phyloP scores from a whole-genome alignment of 2,797 vertebrate species.

The Poecilia wingei region DNA sequence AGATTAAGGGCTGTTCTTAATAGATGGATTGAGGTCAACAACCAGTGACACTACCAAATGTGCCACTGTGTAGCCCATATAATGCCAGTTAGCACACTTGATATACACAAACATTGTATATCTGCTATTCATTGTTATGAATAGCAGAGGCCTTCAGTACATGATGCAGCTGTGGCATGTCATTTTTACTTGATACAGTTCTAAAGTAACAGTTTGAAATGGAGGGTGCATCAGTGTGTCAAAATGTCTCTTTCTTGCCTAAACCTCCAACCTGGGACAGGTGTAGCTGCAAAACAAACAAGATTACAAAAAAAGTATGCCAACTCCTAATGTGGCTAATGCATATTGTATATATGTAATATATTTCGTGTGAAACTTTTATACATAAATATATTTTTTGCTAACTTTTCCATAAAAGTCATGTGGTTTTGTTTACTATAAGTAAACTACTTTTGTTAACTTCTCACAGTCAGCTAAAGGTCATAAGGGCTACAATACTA shows the following conservation, averaged over 20 bases:
- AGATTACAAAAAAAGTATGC: not conserved
- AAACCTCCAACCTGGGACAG: not conserved
- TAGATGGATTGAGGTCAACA: slow-evolving; percentile 20
- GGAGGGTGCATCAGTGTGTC: not conserved
- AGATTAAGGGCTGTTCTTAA: slow-evolving; percentile 21
- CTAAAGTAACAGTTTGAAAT: not conserved
- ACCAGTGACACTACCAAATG: not conserved
- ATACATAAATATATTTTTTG: too few species aligned
- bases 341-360: not conserved
- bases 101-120: too few species aligned
- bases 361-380: not conserved
- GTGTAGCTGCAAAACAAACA: not conserved
- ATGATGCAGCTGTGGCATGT: too few species aligned
- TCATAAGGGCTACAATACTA: not conserved
- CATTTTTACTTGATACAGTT: not conserved
- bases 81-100: not conserved
- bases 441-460: not conserved
- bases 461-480: not conserved
- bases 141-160: too few species aligned
- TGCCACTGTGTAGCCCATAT: not conserved
- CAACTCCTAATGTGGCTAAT: not conserved
- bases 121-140: too few species aligned
- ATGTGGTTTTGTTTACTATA: not conserved
- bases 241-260: not conserved
- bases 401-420: not conserved